phyloP scores from a whole-genome alignment of 2,113 vertebrate species.

The Todiramphus chloris region DNA sequence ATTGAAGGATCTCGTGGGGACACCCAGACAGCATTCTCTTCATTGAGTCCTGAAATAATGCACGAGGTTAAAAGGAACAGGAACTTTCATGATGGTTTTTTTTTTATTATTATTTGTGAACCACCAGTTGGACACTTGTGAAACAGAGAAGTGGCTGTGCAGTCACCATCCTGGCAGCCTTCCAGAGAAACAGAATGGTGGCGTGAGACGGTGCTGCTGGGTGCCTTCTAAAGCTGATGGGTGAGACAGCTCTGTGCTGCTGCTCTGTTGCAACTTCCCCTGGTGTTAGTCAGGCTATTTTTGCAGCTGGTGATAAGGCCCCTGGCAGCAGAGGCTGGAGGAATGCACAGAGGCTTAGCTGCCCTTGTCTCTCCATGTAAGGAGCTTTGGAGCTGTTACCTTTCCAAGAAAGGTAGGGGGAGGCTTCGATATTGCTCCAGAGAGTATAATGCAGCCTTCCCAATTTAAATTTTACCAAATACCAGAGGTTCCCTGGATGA shows the following conservation, averaged over 20 bases:
- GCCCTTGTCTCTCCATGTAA: slow-evolving; percentile 75
- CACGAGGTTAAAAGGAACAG: not conserved
- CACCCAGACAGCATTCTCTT: not conserved
- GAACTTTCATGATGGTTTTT: not conserved
- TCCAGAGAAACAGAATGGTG: not conserved
- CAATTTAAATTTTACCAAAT: slow-evolving; percentile 59
- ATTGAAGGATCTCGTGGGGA: not conserved
- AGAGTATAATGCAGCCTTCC: slow-evolving; percentile 54
- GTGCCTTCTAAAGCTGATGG: slow-evolving; percentile 4
- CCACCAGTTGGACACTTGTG: not conserved
- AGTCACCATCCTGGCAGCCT: not conserved
- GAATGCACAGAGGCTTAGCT: slow-evolving; percentile 70
- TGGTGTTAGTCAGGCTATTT: slow-evolving; percentile 79
- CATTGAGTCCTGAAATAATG: not conserved
- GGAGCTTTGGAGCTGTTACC: slow-evolving; percentile 72
- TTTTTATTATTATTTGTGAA: not conserved
- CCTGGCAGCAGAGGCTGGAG: slow-evolving; percentile 69
- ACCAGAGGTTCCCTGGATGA: slow-evolving; percentile 53
- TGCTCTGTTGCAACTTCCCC: slow-evolving; percentile 42
- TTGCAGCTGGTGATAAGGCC: slow-evolving; percentile 77
- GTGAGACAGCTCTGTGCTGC: slow-evolving; percentile 2
- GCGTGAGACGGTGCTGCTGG: not conserved
- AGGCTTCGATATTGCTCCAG: slow-evolving; percentile 28
- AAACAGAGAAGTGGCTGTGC: not conserved
- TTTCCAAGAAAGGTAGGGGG: slow-evolving; percentile 73